These are phyloP conservation scores for Idaea straminata DNA, from an alignment of 2,888 invertebrate species.

Conservation along the genomic window DNA sequence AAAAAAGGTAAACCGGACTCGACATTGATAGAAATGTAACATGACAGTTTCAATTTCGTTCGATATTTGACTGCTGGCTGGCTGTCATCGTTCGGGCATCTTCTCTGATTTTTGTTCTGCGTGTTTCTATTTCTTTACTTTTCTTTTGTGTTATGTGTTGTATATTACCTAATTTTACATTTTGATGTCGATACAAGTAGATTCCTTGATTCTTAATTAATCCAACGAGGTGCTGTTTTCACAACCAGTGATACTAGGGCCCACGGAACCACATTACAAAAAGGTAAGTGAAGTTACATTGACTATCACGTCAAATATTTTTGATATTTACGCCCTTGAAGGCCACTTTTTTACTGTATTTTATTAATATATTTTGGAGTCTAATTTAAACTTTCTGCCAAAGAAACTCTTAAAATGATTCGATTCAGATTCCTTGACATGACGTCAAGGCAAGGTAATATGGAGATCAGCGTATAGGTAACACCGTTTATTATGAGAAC, in stretches of 20 bases:
- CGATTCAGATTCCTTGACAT: conserved; percentile 25
- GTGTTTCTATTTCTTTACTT: conserved; percentile 42
- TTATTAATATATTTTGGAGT: conserved; percentile 11
- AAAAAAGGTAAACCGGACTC: background rate
- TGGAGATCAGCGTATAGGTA: conserved; percentile 29
- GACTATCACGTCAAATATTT: conserved; percentile 36
- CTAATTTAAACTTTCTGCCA: background rate
- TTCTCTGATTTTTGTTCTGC: conserved; percentile 33
- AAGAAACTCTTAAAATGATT: background rate
- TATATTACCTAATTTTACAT: conserved; percentile 14
- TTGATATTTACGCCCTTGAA: conserved; percentile 53
- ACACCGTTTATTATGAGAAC: conserved; percentile 3
- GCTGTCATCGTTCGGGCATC: conserved; percentile 22
- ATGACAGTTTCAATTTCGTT: conserved; percentile 5
- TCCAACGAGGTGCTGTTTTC: conserved; percentile 23
- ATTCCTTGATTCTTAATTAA: conserved; percentile 16
- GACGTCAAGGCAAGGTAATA: conserved; percentile 41
- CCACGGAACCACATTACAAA: conserved; percentile 29
- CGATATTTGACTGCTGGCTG: conserved; percentile 19
- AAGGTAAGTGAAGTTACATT: conserved; percentile 44
- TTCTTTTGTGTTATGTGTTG: conserved; percentile 12
- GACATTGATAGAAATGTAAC: background rate
- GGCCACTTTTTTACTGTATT: conserved; percentile 34
- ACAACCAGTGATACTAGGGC: conserved; percentile 26
- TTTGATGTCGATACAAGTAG: conserved; percentile 23